A percentile compares a stretch with the other conserved stretches of the same genome.
Evolutionary conservation across 2,797 vertebrate genomes (phyloP).

Genomic region (Mus spretus): DNA sequence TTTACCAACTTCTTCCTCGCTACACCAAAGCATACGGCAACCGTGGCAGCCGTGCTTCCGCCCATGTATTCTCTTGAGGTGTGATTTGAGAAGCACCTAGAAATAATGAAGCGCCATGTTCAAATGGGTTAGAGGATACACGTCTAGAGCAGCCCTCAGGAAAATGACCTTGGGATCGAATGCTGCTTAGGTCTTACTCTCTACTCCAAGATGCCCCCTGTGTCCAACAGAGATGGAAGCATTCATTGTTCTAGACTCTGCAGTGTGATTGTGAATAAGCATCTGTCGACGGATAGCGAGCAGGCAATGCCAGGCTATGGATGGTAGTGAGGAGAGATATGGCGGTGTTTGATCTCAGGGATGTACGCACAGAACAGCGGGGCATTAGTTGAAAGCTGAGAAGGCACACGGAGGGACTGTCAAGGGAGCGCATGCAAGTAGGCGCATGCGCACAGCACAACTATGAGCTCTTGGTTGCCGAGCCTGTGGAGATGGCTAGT

Average conservation of each 20-base stretch:
- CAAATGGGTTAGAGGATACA: not conserved
- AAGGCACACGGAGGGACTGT: not conserved
- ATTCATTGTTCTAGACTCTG: not conserved
- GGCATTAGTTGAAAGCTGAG: not conserved
- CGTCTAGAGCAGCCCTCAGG: not conserved
- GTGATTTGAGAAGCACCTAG: not conserved
- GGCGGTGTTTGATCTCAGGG: not conserved
- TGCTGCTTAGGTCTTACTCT: conserved; percentile 5
- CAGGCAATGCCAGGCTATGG: not conserved
- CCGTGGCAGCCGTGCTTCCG: not conserved
- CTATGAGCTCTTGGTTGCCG: not conserved
- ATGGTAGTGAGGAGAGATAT: not conserved
- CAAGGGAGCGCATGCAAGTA: not conserved
- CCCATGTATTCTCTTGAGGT: not conserved
- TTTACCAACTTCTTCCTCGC: not conserved
- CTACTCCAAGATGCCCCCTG: not conserved
- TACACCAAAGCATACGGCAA: not conserved
- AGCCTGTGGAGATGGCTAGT: not conserved
- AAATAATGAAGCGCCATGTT: not conserved
- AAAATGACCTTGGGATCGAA: not conserved
- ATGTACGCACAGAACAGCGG: no score
- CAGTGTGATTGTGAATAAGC: not conserved
- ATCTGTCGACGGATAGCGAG: not conserved
- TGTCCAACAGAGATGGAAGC: not conserved
- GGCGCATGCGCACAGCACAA: not conserved